Evolutionary conservation across 2,797 vertebrate genomes (phyloP).

Genomic region (Gobionotothen gibberifrons): DNA sequence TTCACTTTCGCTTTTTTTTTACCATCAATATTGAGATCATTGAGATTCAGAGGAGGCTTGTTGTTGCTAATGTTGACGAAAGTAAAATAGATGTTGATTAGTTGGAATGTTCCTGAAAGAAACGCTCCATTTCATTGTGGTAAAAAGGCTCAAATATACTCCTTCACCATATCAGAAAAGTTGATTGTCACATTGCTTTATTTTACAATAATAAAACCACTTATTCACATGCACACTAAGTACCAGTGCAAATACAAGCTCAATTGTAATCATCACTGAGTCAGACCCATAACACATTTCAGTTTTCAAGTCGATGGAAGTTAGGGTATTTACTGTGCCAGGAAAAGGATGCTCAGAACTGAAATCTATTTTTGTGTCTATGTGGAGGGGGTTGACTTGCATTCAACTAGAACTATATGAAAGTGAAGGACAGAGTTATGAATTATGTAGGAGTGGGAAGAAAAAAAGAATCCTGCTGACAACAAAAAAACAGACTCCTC

Average conservation of each 20-base stretch:
- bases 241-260: constrained; percentile 15
- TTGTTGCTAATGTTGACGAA: neutral
- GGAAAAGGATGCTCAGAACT: constrained; percentile 56
- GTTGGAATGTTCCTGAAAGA: neutral
- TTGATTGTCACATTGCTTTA: neutral
- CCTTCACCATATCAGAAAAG: neutral
- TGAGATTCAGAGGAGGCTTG: neutral
- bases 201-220: neutral
- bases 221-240: constrained; percentile 1
- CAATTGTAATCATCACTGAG: constrained; percentile 19
- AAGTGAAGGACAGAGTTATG: constrained; percentile 83
- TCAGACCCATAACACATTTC: constrained; percentile 34
- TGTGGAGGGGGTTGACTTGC: constrained; percentile 70
- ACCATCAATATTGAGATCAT: too few relatives aligned
- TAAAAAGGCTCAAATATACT: neutral
- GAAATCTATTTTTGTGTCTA: constrained; percentile 70
- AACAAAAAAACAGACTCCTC: constrained; percentile 77
- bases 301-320: constrained; percentile 44
- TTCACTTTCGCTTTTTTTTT: too few relatives aligned
- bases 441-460: constrained; percentile 79
- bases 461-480: constrained; percentile 74
- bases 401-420: constrained; percentile 81
- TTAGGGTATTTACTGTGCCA: constrained; percentile 44
- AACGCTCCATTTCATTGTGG: neutral
- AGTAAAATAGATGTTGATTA: neutral